phyloP scores from a whole-genome alignment of 1,140 invertebrate species.

The Pseudomyrmex pallidus region DNA sequence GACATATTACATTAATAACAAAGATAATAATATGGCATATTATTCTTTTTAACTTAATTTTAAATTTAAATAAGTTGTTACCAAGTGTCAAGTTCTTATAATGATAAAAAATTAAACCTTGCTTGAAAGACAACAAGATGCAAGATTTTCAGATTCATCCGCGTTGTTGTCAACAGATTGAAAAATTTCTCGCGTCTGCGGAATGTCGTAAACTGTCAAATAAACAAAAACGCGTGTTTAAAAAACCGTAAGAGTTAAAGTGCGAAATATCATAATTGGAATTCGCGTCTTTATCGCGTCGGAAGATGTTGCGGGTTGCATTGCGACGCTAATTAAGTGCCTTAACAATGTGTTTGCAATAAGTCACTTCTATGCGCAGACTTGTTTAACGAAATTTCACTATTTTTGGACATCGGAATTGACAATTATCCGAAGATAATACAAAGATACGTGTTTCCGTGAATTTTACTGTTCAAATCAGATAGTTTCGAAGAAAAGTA shows the following conservation, averaged over 20 bases:
- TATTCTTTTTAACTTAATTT: too few relatives aligned
- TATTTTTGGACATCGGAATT: slow-evolving; percentile 34
- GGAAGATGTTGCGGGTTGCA: slow-evolving; percentile 5
- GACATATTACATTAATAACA: too few relatives aligned
- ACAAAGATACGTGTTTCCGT: background rate
- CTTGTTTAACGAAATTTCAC: background rate
- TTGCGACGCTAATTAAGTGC: slow-evolving; percentile 19
- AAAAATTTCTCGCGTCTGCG: background rate
- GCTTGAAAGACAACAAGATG: background rate
- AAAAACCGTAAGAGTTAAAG: slow-evolving; percentile 20
- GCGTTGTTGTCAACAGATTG: slow-evolving; percentile 3
- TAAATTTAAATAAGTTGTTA: too few relatives aligned
- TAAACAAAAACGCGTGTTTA: slow-evolving; percentile 9
- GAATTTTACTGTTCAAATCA: background rate
- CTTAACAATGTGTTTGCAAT: background rate
- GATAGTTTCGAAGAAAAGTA: slow-evolving; percentile 50
- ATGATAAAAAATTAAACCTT: too few relatives aligned
- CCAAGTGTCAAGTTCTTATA: too few relatives aligned
- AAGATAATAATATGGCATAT: too few relatives aligned
- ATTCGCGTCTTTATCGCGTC: background rate
- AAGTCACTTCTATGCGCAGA: slow-evolving; percentile 5
- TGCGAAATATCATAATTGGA: slow-evolving; percentile 45
- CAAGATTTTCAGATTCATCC: background rate
- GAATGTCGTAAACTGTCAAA: slow-evolving; percentile 32
- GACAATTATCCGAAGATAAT: background rate